Percentiles rank a stretch among this genome's conserved stretches.
phyloP scores from a whole-genome alignment of 2,888 invertebrate genomes.

The Busseola fusca region DNA sequence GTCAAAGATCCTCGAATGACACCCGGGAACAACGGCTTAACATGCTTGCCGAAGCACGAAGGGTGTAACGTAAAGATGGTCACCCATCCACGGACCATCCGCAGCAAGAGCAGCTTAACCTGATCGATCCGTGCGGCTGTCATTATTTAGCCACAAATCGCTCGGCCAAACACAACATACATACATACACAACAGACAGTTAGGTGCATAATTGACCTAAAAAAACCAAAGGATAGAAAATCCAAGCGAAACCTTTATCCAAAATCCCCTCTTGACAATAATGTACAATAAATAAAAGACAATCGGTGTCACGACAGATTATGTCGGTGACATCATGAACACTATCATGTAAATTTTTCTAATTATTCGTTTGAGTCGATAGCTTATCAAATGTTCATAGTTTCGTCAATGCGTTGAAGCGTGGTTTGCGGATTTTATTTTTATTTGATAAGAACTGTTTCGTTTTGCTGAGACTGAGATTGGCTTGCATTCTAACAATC shows the following conservation, averaged over 20 bases:
- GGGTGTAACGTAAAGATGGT: too few species aligned
- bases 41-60: too few species aligned
- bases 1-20: too few species aligned
- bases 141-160: too few species aligned
- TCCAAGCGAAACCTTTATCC: background rate
- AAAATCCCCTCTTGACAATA: slow-evolving; percentile 21
- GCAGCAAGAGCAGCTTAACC: too few species aligned
- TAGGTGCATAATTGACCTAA: background rate
- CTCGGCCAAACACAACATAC: background rate
- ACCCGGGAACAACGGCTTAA: too few species aligned
- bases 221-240: slow-evolving; percentile 5
- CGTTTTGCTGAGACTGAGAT: slow-evolving; percentile 3
- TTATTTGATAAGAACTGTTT: slow-evolving; percentile 36
- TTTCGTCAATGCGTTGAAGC: slow-evolving; percentile 12
- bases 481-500: slow-evolving; percentile 1
- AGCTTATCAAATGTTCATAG: slow-evolving; percentile 27
- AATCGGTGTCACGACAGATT: slow-evolving; percentile 40
- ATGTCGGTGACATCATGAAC: slow-evolving; percentile 34
- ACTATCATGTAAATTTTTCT: slow-evolving; percentile 41
- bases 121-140: too few species aligned
- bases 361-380: slow-evolving; percentile 45
- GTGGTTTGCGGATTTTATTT: slow-evolving; percentile 24
- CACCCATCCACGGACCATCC: too few species aligned
- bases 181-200: background rate
- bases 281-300: slow-evolving; percentile 22